Base-by-base conservation (phyloP, 2,113 vertebrate genomes). In the Phyllostomus hastatus region DNA sequence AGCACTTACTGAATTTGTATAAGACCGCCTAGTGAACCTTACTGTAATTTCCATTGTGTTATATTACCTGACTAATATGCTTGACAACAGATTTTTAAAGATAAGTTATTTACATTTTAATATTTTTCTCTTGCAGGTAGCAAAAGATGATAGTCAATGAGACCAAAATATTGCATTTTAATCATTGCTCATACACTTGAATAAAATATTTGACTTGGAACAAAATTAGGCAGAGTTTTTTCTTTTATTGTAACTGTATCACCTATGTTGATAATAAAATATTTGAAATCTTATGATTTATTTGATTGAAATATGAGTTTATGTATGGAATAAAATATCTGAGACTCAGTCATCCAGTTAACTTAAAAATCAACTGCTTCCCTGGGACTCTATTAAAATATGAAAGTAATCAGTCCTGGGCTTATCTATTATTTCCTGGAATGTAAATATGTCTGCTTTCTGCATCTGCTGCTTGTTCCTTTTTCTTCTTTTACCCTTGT, bases 1-100 rank as follows among this genome's bases (percentile, higher is more conserved):
- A 84, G 41, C 75, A 76, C 59, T 97, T 97, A 94, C 61, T 96
- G 93, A 97, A 96, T 96, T 97, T 94, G 9, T 96, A 14, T 95
- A 93, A 95, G 90, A 70, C 93, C 57, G 31, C 0, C 38, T 78
- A 88, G 2, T 69, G 91, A 95, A 76, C 10, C 31, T 92, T 92
- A 15, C 57, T 95, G 16, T 93, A 69, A 87, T 97, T 96, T 91
- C 69, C 28, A 81, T 24, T 89, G 12, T 96, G 11, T 52, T 82
- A 8, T 64, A 31, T 93, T 92, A 95, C 80, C 66, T 96, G n/a
- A 90, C 57, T 50, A 96, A 95, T 16, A 67, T 95, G 16, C 94
- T 96, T 97, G 82, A 96, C 28, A 96, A 33, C 7, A 97, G n/a
- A 7, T 3, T 46, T n/a, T 96, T 97, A 96, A 19, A 80, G 97